A percentile compares a stretch with the other conserved stretches of the same genome.
Conservation (phyloP, 1,140 invertebrate genomes). For the Armadillidium nasatum region DNA sequence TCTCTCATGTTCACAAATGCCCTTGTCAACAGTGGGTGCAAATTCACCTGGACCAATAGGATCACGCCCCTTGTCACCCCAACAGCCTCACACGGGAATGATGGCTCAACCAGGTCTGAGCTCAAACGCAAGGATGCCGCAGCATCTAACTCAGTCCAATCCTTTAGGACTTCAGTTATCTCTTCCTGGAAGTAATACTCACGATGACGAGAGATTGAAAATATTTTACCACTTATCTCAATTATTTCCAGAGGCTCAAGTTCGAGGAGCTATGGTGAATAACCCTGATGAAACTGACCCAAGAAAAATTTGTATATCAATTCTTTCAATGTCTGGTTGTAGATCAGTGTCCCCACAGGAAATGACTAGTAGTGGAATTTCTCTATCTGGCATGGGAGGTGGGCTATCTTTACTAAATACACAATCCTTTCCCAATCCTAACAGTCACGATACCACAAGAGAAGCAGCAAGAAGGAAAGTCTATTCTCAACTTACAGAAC, state of each 20-base stretch:
- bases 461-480: slow-evolving; percentile 67
- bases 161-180: slow-evolving; percentile 61
- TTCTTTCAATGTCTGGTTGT: slow-evolving; percentile 54
- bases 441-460: slow-evolving; percentile 61
- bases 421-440: slow-evolving; percentile 30
- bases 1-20: slow-evolving; percentile 24
- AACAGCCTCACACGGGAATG: slow-evolving; percentile 47
- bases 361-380: slow-evolving; percentile 30
- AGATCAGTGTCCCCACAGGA: slow-evolving; percentile 40
- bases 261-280: slow-evolving; percentile 72
- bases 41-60: slow-evolving; percentile 43
- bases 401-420: slow-evolving; percentile 35
- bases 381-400: slow-evolving; percentile 20
- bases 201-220: slow-evolving; percentile 25
- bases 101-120: slow-evolving; percentile 54
- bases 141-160: neutral
- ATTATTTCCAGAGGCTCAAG: slow-evolving; percentile 83
- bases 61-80: slow-evolving; percentile 44
- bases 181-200: slow-evolving; percentile 47
- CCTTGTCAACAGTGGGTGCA: slow-evolving; percentile 20
- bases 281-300: slow-evolving; percentile 83
- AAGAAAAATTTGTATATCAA: slow-evolving; percentile 80
- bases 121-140: neutral
- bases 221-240: slow-evolving; percentile 78
- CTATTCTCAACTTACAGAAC: slow-evolving; percentile 76